phyloP scores from a whole-genome alignment of 2,888 invertebrate species.

The Ophraella communa region DNA sequence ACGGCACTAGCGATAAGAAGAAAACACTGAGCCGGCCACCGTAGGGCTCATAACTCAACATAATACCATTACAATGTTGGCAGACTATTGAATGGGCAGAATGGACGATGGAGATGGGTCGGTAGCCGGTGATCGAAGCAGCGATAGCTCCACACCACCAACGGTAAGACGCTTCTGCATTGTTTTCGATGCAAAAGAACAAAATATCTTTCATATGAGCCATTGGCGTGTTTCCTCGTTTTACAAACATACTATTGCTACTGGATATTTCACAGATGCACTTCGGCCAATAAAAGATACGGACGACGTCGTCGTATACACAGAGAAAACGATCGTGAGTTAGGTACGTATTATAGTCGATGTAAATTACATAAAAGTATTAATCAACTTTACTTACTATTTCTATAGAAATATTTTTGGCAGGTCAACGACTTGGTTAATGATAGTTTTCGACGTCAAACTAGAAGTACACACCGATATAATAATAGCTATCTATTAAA shows the following conservation, averaged over 20 bases:
- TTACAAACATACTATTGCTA: slow-evolving; percentile 25
- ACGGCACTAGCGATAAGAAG: slow-evolving; percentile 30
- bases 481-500: no score
- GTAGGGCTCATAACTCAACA: slow-evolving; percentile 53
- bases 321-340: background rate
- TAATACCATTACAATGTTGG: slow-evolving; percentile 56
- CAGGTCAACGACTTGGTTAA: background rate
- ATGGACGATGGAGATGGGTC: slow-evolving; percentile 44
- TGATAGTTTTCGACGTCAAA: background rate
- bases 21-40: slow-evolving; percentile 40
- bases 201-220: slow-evolving; percentile 29
- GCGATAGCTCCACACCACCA: slow-evolving; percentile 54
- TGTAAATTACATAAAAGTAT: background rate
- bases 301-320: background rate
- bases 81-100: slow-evolving; percentile 51
- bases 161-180: slow-evolving; percentile 46
- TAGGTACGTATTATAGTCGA: no score
- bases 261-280: slow-evolving; percentile 27
- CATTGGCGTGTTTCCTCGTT: slow-evolving; percentile 32
- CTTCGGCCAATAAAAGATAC: slow-evolving; percentile 5
- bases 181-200: slow-evolving; percentile 36
- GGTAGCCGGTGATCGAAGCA: slow-evolving; percentile 53
- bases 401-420: background rate
- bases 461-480: no score
- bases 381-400: background rate